A percentile compares a stretch with the other conserved stretches of the same genome.
Conservation (phyloP, 64 coral and sea anemone species). For the Platygyra sinensis region DNA sequence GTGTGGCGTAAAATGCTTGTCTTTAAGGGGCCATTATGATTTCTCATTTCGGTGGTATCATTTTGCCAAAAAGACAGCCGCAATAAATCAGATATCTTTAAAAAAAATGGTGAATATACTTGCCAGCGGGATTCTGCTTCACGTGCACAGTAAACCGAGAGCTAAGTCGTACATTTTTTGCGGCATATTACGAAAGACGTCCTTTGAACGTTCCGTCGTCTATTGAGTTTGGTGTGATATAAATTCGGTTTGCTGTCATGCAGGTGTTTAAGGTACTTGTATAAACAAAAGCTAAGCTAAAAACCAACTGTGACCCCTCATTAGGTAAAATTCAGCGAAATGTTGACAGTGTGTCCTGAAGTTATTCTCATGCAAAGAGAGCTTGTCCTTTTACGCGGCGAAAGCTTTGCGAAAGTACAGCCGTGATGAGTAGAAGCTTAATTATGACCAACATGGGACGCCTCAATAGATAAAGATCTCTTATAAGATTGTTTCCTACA, state of each 20-base stretch:
- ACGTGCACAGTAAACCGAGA: too few relatives aligned
- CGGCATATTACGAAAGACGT: too few relatives aligned
- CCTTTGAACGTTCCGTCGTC: too few relatives aligned
- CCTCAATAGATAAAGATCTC: background rate
- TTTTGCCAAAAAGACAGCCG: too few relatives aligned
- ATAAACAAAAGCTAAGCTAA: background rate
- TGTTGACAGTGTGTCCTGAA: background rate
- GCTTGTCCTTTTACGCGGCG: background rate
- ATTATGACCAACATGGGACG: background rate
- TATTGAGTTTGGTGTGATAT: background rate
- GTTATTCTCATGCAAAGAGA: background rate
- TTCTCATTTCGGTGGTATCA: too few relatives aligned
- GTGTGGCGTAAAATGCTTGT: too few relatives aligned
- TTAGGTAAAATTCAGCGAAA: background rate
- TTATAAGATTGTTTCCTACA: background rate
- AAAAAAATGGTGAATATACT: too few relatives aligned
- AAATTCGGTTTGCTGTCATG: background rate
- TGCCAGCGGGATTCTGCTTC: too few relatives aligned
- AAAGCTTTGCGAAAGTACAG: background rate
- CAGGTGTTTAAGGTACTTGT: background rate
- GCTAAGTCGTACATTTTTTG: too few relatives aligned
- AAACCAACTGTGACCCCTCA: background rate
- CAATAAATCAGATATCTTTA: too few relatives aligned
- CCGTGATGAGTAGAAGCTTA: background rate
- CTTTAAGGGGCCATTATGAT: too few relatives aligned